Base-by-base conservation (phyloP, 2,113 vertebrate genomes). In the Chitala chitala region DNA sequence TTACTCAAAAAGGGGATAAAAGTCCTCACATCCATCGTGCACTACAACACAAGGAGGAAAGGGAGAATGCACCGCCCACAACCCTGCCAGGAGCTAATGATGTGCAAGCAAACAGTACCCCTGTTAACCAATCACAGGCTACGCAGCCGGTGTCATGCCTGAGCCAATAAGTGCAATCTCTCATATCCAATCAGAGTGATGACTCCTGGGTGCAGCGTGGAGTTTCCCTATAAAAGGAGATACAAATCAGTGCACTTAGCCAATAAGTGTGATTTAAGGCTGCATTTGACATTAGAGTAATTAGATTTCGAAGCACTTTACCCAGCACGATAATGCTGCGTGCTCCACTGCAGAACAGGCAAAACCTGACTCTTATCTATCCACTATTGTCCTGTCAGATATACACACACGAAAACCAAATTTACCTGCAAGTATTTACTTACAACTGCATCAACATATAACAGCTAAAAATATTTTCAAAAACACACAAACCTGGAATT, bases 131-230 rank as follows among this genome's bases (percentile, higher is more conserved):
- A 83, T 83, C 24, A 75, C 77, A 78, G 75, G 51, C 68, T 79
- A 58, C 53, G 76, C 81, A 85, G 84, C 79, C 83, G 48, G 82
- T 79, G 81, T 80, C 78, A 78, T 79, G 77, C 78, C 79, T 79
- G 66, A 86, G 87, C 88, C 87, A 86, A 85, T 88, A 87, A 86
- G 83, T 82, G 87, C 85, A 85, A 82, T 82, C 80, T 86, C 89
- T 91, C 86, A 89, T 78, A 87, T 84, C 85, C 87, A 88, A 84
- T 85, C 83, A 83, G 83, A 89, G 86, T 84, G 86, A 89, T 88
- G 83, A 84, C 78, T 78, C n/a, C 81, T 26, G 82, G 82, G 82
- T 88, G 82, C 83, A 77, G 71, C 75, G 80, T 69, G 77, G 81
- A 79, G 77, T 80, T 73, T 82, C 75, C 70, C 61, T 75, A 75